Conservation (phyloP, 2,113 vertebrate genomes). For the Xenus cinereus region DNA sequence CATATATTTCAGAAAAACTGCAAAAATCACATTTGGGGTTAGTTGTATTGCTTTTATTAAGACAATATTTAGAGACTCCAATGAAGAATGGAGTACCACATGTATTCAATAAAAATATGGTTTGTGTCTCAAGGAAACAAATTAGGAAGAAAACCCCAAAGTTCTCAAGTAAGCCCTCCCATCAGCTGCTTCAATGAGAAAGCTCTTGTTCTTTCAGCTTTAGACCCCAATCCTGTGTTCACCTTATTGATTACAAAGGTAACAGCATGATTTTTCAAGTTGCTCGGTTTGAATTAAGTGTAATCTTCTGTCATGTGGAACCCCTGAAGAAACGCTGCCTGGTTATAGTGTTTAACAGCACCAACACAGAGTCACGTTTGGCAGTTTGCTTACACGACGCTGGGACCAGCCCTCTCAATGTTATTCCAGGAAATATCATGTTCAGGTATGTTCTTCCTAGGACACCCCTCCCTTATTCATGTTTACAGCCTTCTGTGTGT, state of each 20-base stretch:
- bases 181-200: not conserved
- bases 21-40: not conserved
- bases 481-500: not conserved
- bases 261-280: not conserved
- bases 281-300: not conserved
- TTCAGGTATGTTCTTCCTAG: not conserved
- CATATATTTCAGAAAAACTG: not conserved
- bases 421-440: not conserved
- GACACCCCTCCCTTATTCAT: not conserved
- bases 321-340: not conserved
- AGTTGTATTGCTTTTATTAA: not conserved
- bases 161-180: not conserved
- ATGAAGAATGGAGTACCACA: not conserved
- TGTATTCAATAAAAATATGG: not conserved
- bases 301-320: fast-evolving
- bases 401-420: not conserved
- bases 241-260: not conserved
- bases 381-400: not conserved
- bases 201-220: not conserved
- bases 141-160: not conserved
- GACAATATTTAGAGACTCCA: not conserved
- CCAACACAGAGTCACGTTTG: fast-evolving
- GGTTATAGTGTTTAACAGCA: not conserved
- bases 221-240: not conserved
- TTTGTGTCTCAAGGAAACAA: not conserved